Evolutionary conservation across 1,140 invertebrate genomes (phyloP), one percentile per base, ranked within the genome.

Genomic region (Drosophila sechellia): DNA sequence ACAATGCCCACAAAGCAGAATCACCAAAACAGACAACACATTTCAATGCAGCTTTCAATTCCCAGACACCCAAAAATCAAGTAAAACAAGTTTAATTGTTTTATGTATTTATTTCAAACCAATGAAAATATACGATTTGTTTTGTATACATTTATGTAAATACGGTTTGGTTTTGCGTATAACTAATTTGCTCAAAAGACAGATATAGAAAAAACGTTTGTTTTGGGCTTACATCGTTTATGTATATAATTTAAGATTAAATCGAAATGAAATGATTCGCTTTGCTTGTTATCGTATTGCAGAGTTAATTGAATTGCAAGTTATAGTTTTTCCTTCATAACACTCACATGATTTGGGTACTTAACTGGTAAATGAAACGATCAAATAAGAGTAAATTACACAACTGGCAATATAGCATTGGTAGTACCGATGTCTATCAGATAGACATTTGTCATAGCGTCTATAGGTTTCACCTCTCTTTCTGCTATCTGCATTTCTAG

Each of bases 101-200:
- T 48, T 63, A 56, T 72, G 70, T 48, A 69, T 81, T 81, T 85
- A 85, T 85, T 85, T 85, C 45, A 86, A 86, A 86, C 72, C 68
- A 87, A 65, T 71, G 61, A 87, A 75, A 84, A 71, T 65, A 85
- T 77, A 85, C 64, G 52, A 22, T 71, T 71, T 71, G 57, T 69
- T 65, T 73, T 77, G 63, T 80, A 45, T 69, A 72, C 73, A 81
- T 77, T 75, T 79, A 76, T 78, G 71, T 79, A 77, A 81, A 71
- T 69, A 71, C 50, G 59, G 52, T 75, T 70, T 71, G 58, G 40
- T 53, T 49, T 61, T 63, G 52, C 61, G 46, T 78, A 78, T 57
- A 86, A 75, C 64, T 86, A 75, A 78, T 63, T 81, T 86, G 81
- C 74, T 85, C 58, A 72, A 80, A 85, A 85, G 72, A 73, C 74